A percentile compares a stretch with the other conserved stretches of the same genome.
Evolutionary conservation across 2,888 invertebrate species (phyloP).

Genomic region (Gastrophysa polygoni): DNA sequence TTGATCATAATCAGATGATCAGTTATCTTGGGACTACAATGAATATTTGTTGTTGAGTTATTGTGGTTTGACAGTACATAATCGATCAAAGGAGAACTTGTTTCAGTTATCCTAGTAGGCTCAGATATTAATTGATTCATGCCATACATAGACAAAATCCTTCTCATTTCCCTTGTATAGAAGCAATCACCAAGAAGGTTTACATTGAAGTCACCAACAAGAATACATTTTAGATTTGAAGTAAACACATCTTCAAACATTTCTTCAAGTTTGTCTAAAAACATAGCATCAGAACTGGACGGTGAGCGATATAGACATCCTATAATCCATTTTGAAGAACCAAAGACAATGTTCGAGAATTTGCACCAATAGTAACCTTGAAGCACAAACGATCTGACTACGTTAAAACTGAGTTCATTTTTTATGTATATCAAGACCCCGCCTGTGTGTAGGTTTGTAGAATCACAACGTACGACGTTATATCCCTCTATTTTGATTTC

Average conservation of each 20-base stretch:
- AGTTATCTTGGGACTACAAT: not conserved
- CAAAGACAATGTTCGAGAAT: not conserved
- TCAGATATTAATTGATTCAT: slow-evolving; percentile 1
- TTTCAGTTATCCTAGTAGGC: not conserved
- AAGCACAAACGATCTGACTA: slow-evolving; percentile 1
- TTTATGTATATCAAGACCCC: slow-evolving; percentile 1
- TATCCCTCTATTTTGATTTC: not conserved
- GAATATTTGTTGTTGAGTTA: not conserved
- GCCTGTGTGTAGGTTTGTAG: not conserved
- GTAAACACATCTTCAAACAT: not conserved
- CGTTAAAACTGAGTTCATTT: not conserved
- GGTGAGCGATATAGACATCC: not conserved
- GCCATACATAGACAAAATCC: not conserved
- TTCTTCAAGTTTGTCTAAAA: not conserved
- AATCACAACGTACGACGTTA: not conserved
- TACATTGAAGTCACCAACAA: not conserved
- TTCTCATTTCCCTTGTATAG: too few relatives aligned
- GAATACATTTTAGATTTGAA: not conserved
- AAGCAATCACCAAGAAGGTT: too few relatives aligned
- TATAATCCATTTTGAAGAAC: not conserved
- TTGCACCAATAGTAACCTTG: not conserved
- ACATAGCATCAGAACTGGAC: not conserved
- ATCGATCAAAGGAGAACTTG: not conserved
- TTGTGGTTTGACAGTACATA: not conserved
- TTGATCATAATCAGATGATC: not conserved